Base-by-base conservation (phyloP, 92 coral and sea anemone species). In the Siderastrea siderea region DNA sequence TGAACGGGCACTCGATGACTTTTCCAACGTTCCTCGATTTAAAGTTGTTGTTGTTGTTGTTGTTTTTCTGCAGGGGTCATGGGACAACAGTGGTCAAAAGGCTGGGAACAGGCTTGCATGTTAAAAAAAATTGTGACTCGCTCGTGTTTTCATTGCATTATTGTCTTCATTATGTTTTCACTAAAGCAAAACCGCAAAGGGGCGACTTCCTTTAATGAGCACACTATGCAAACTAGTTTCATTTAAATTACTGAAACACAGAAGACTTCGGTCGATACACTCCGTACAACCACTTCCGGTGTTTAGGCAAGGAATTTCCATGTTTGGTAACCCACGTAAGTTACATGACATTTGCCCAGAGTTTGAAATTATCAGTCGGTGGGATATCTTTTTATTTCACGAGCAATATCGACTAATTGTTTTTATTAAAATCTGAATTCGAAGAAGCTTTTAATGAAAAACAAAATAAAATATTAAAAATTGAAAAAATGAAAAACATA, bases 281-380 rank as follows among this genome's bases (percentile, higher is more conserved):
- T 79, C 8, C 63, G 44, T 17, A 44, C 79, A 16, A 84, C 26
- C 15, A 74, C 81, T 84, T 84, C 87, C 87, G 80, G 87, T 84
- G 52, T 73, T 73, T 38, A 9, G 53, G 38, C 44, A 65, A 54
- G 68, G 72, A 7, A 73, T 74, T 74, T n/a, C 87, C 87, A 59
- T 71, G 51, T 84, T 71, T 73, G 80, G 87, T 62, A 71, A 73
- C 80, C 87, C 73, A 60, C 70, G 60, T 74, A 50, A 74, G 63
- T 74, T 61, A 15, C 73, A 62, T 74, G 87, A 73, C 73, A 71
- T 74, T 43, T 26, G 62, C 72, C 75, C 16, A 14, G 7, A 48
- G 9, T 17, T 47, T 9, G 9, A 63, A 60, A 61, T 59, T 45
- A 44, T 5, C 6, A 26, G 47, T 15, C n/a, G 19, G 46, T 60